Evolutionary conservation across 1,140 invertebrate genomes (phyloP).

Genomic region (Bacillus rossius): DNA sequence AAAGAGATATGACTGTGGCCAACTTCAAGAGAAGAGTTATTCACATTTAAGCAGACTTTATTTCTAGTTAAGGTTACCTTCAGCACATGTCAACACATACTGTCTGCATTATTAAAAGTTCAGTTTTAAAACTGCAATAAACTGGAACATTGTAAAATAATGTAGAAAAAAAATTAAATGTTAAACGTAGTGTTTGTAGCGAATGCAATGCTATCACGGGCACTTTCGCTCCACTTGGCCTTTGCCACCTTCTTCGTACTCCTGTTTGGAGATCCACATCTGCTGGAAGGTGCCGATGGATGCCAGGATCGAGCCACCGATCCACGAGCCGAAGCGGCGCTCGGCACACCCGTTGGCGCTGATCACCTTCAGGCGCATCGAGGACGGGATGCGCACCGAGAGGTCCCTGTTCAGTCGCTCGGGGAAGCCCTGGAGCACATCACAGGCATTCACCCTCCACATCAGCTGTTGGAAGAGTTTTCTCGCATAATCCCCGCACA

Average conservation of each 20-base stretch:
- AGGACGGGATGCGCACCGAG: slow-evolving; percentile 81
- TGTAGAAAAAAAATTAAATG: too few relatives aligned
- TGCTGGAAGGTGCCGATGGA: slow-evolving; percentile 95
- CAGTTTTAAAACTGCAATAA: too few relatives aligned
- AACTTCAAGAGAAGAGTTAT: too few relatives aligned
- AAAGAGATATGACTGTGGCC: too few relatives aligned
- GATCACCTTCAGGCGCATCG: slow-evolving; percentile 81
- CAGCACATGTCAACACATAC: too few relatives aligned
- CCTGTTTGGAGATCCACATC: slow-evolving; percentile 96
- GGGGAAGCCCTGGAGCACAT: slow-evolving; percentile 68
- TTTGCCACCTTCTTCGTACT: slow-evolving; percentile 93
- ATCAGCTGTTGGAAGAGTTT: too few relatives aligned
- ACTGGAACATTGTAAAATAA: too few relatives aligned
- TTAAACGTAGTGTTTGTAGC: too few relatives aligned
- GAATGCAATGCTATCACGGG: slow-evolving; percentile 49
- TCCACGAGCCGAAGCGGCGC: slow-evolving; percentile 90
- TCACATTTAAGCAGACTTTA: too few relatives aligned
- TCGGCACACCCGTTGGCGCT: slow-evolving; percentile 78
- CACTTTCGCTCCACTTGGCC: slow-evolving; percentile 90
- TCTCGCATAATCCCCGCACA: too few relatives aligned
- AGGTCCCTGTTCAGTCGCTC: slow-evolving; percentile 87
- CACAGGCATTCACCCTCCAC: slow-evolving; percentile 64
- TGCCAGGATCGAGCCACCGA: slow-evolving; percentile 92
- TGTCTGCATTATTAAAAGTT: too few relatives aligned
- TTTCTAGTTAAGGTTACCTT: too few relatives aligned